Evolutionary conservation across 2,888 invertebrate genomes (phyloP).

Genomic region (Limulus polyphemus): DNA sequence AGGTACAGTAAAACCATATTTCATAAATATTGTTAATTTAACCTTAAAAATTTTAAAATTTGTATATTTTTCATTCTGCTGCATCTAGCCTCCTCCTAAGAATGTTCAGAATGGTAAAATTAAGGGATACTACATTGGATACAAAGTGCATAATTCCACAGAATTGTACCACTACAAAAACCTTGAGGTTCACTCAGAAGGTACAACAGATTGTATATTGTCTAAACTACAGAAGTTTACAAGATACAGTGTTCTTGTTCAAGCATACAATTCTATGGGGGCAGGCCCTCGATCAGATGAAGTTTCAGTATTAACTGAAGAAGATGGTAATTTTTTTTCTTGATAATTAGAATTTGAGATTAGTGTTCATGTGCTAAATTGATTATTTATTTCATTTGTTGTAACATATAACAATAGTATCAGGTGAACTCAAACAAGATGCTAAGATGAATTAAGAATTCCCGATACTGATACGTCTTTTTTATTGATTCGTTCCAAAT

Average conservation of each 20-base stretch:
- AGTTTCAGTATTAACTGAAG: constrained; percentile 34
- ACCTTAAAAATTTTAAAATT: too few relatives aligned
- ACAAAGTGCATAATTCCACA: constrained; percentile 33
- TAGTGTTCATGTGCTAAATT: too few relatives aligned
- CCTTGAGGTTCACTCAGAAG: constrained; percentile 22
- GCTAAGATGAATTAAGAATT: not conserved
- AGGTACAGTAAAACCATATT: too few relatives aligned
- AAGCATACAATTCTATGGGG: constrained; percentile 36
- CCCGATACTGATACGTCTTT: too few relatives aligned
- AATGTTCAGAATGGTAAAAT: constrained; percentile 27
- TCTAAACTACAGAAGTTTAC: constrained; percentile 37
- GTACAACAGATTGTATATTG: constrained; percentile 15
- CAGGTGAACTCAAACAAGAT: not conserved
- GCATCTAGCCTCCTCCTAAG: constrained; percentile 48
- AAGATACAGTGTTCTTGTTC: constrained; percentile 36
- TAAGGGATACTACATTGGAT: constrained; percentile 27
- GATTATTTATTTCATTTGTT: constrained; percentile 25
- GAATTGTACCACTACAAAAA: constrained; percentile 35
- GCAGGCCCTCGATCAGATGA: constrained; percentile 36
- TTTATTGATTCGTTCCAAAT: too few relatives aligned
- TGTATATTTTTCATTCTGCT: not conserved
- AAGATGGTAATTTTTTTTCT: constrained; percentile 23
- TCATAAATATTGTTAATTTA: too few relatives aligned
- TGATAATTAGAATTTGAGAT: too few relatives aligned
- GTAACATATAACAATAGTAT: not conserved